Percentiles rank a stretch among this genome's conserved stretches.
These are phyloP conservation scores for Ramazzottius varieornatus DNA, from an alignment of 2,888 invertebrate genomes.

Conservation along the genomic window DNA sequence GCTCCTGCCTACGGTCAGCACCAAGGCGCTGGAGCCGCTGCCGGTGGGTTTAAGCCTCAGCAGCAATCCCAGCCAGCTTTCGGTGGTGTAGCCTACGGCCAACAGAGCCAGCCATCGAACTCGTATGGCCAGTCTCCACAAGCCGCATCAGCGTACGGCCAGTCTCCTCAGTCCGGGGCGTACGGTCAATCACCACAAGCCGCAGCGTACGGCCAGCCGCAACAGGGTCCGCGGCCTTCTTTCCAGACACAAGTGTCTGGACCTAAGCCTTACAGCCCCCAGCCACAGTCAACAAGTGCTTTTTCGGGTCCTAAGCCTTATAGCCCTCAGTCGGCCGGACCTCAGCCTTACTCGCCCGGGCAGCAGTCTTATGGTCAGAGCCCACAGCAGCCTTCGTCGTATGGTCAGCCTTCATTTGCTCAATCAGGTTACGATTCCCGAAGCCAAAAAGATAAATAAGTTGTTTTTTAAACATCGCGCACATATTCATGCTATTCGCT, in stretches of 20 bases:
- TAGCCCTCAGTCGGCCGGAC: background rate
- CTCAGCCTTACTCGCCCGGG: too few relatives aligned
- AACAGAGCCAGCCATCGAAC: background rate
- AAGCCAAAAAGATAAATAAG: too few relatives aligned
- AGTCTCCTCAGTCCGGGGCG: background rate
- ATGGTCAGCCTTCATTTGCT: background rate
- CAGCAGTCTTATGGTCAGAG: background rate
- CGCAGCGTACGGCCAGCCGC: background rate
- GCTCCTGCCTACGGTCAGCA: too few relatives aligned
- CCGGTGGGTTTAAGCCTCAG: too few relatives aligned
- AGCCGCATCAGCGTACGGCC: background rate
- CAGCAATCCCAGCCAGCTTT: too few relatives aligned
- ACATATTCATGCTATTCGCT: too few relatives aligned
- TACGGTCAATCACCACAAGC: background rate
- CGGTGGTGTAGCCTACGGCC: too few relatives aligned
- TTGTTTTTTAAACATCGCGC: too few relatives aligned
- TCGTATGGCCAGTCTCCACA: background rate
- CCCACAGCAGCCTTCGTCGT: background rate
- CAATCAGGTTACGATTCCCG: too few relatives aligned
- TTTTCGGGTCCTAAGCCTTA: conserved; percentile 3
- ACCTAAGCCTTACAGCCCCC: background rate
- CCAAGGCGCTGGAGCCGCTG: too few relatives aligned
- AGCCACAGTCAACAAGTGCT: background rate
- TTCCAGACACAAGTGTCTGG: background rate
- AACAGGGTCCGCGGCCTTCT: background rate